phyloP scores from a whole-genome alignment of 2,797 vertebrate genomes.

The Cossypha niveicapilla region DNA sequence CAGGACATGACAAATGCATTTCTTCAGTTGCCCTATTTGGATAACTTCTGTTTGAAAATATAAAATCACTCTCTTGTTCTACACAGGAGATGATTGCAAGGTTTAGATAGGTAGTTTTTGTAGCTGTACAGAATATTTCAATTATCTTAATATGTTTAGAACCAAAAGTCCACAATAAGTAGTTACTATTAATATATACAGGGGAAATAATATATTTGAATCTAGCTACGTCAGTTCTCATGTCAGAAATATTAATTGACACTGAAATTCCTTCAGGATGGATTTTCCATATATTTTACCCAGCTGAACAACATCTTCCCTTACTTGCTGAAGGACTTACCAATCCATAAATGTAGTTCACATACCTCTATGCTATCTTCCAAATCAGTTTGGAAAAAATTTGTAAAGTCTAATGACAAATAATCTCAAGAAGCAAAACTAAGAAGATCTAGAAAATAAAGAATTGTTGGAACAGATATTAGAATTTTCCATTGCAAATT shows the following conservation, averaged over 20 bases:
- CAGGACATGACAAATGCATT: not conserved
- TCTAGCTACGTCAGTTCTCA: not conserved
- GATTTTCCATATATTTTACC: not conserved
- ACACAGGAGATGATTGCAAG: not conserved
- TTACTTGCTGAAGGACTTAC: not conserved
- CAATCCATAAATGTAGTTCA: not conserved
- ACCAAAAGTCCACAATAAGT: not conserved
- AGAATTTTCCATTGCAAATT: slow-evolving; percentile 71
- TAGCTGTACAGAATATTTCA: not conserved
- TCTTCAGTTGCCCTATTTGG: not conserved
- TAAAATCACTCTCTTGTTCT: not conserved
- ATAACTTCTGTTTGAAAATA: not conserved
- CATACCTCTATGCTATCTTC: not conserved
- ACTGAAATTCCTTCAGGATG: not conserved
- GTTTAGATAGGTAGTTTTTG: not conserved
- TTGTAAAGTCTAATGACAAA: not conserved
- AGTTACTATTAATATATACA: not conserved
- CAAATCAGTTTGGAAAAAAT: slow-evolving; percentile 5
- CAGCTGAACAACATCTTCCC: not conserved
- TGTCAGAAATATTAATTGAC: not conserved
- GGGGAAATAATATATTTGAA: not conserved
- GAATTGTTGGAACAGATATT: slow-evolving; percentile 61
- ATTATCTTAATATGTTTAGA: not conserved
- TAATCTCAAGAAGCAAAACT: slow-evolving; percentile 30
- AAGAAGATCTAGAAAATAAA: slow-evolving; percentile 63